Percentiles rank a stretch among this genome's conserved stretches.
Evolutionary conservation across 2,113 vertebrate genomes (phyloP).

Genomic region (Eretmochelys imbricata): DNA sequence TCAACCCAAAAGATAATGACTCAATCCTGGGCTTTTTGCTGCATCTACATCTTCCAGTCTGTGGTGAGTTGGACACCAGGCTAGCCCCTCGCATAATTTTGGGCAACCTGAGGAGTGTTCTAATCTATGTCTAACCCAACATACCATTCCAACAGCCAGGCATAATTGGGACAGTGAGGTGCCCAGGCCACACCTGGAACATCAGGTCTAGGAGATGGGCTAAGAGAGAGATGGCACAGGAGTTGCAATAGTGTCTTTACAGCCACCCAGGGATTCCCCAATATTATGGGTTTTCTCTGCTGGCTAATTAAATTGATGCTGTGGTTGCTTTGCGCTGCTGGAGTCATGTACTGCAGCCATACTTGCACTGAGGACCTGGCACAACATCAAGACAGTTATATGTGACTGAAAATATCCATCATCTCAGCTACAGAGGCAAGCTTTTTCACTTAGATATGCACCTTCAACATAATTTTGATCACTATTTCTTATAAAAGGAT

Average conservation of each 20-base stretch:
- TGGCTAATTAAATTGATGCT: not conserved
- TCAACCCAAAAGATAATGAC: not conserved
- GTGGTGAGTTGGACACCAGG: not conserved
- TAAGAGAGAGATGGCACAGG: not conserved
- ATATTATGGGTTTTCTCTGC: not conserved
- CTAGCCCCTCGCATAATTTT: not conserved
- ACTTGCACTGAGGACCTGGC: not conserved
- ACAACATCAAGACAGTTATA: not conserved
- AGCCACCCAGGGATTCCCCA: not conserved
- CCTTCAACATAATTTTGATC: not conserved
- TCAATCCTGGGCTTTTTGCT: not conserved
- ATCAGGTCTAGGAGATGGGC: not conserved
- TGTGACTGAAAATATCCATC: not conserved
- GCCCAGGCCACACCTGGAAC: not conserved
- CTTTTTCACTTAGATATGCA: not conserved
- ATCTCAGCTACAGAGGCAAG: not conserved
- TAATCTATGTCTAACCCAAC: not conserved
- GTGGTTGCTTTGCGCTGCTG: not conserved
- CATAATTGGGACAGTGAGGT: not conserved
- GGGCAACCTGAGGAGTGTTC: not conserved
- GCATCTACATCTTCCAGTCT: not conserved
- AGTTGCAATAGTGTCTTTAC: not conserved
- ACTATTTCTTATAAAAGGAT: not conserved
- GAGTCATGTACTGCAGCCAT: not conserved
- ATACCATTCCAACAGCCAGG: not conserved